Percentiles rank a stretch among this genome's conserved stretches.
Conservation (phyloP, 1,140 invertebrate genomes). For the Nasonia longicornis region DNA sequence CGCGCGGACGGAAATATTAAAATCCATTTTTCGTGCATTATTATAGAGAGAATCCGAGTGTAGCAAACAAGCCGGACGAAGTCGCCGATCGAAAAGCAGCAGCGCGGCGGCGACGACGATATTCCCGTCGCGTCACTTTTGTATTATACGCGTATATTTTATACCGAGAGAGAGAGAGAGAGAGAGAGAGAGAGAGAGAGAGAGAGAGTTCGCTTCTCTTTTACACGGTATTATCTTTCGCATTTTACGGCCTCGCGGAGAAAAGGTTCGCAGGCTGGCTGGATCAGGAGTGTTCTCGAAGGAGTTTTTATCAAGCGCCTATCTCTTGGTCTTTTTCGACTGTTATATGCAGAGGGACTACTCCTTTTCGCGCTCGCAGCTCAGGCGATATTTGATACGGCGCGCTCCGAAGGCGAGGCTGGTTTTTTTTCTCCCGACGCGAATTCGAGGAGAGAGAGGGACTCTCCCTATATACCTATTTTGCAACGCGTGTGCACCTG, state of each 20-base stretch:
- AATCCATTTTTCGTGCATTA: constrained; percentile 52
- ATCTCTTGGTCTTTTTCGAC: constrained; percentile 1
- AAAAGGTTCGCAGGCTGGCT: not conserved
- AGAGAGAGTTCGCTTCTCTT: not conserved
- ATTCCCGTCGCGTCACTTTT: not conserved
- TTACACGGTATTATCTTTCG: constrained; percentile 1
- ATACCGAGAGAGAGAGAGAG: too few relatives aligned
- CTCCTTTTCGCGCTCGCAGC: not conserved
- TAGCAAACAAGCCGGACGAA: not conserved
- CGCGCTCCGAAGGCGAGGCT: not conserved
- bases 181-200: too few relatives aligned
- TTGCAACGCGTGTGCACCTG: not conserved
- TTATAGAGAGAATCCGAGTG: not conserved
- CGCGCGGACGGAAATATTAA: constrained; percentile 55
- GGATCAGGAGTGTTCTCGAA: not conserved
- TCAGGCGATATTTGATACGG: constrained; percentile 3
- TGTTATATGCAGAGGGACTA: constrained; percentile 9
- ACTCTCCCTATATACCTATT: not conserved
- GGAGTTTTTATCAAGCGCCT: not conserved
- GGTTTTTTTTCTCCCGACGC: not conserved
- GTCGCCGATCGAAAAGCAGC: not conserved
- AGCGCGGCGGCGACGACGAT: not conserved
- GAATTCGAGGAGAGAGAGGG: not conserved
- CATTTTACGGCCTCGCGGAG: not conserved
- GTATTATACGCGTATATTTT: not conserved